A percentile compares a stretch with the other conserved stretches of the same genome.
Conservation (phyloP, 2,888 invertebrate genomes). For the Melanotus villosus region DNA sequence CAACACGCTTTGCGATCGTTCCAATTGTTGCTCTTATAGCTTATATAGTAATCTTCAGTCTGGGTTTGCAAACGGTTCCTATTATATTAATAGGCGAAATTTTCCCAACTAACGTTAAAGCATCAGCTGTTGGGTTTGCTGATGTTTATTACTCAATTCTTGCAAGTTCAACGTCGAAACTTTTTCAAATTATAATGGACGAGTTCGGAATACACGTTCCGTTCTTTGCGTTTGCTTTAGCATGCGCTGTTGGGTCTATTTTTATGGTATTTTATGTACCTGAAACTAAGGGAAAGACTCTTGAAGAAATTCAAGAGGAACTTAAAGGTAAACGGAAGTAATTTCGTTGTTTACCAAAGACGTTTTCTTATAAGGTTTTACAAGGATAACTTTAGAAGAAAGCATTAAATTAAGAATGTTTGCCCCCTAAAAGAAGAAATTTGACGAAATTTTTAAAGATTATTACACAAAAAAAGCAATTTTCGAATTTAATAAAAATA, state of each 20-base stretch:
- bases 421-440: too few species aligned
- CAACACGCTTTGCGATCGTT: constrained; percentile 60
- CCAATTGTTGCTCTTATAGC: constrained; percentile 66
- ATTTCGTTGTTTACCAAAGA: too few species aligned
- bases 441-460: too few species aligned
- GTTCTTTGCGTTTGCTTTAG: constrained; percentile 77
- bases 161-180: constrained; percentile 67
- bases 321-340: constrained; percentile 68
- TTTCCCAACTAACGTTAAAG: constrained; percentile 70
- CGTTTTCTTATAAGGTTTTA: too few species aligned
- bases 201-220: constrained; percentile 75
- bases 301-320: constrained; percentile 78
- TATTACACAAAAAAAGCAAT: too few species aligned
- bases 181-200: constrained; percentile 70
- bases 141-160: constrained; percentile 68
- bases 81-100: constrained; percentile 69
- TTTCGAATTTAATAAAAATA: too few species aligned
- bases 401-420: too few species aligned
- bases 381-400: too few species aligned
- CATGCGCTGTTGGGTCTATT: constrained; percentile 74
- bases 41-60: constrained; percentile 67
- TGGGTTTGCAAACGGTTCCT: constrained; percentile 70
- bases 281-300: constrained; percentile 81
- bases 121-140: constrained; percentile 70
- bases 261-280: constrained; percentile 76